Conservation (phyloP, 2,113 vertebrate species). For the Meriones unguiculatus region DNA sequence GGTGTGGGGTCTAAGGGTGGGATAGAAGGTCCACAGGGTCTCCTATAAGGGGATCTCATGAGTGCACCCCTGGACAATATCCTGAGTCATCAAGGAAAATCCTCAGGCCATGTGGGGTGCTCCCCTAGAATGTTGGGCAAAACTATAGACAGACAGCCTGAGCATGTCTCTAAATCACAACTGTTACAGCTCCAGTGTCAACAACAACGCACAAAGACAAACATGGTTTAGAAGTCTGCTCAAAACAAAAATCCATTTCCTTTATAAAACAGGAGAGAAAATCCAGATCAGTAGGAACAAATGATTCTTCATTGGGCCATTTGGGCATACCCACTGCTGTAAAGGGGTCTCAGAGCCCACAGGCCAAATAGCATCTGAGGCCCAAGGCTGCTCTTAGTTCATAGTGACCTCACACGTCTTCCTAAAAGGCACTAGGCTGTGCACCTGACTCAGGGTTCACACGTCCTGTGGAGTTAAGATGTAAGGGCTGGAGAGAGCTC, state of each 20-base stretch:
- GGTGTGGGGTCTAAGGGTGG: background rate
- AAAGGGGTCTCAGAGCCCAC: background rate
- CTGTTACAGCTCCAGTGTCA: background rate
- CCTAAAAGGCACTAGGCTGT: background rate
- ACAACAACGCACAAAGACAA: background rate
- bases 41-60: background rate
- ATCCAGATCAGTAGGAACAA: background rate
- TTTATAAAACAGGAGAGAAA: background rate
- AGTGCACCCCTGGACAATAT: background rate
- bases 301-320: background rate
- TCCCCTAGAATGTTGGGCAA: background rate
- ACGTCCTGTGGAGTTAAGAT: background rate
- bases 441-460: background rate
- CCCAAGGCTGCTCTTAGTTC: background rate
- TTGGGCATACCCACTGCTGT: background rate
- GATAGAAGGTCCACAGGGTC: background rate
- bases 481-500: background rate
- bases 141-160: background rate
- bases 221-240: background rate
- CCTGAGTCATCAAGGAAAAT: background rate
- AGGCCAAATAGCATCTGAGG: background rate
- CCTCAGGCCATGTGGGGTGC: background rate
- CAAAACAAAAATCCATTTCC: background rate
- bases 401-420: background rate
- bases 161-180: constrained; percentile 21